phyloP scores from a whole-genome alignment of 2,888 invertebrate species.

The Synergus japonicus region DNA sequence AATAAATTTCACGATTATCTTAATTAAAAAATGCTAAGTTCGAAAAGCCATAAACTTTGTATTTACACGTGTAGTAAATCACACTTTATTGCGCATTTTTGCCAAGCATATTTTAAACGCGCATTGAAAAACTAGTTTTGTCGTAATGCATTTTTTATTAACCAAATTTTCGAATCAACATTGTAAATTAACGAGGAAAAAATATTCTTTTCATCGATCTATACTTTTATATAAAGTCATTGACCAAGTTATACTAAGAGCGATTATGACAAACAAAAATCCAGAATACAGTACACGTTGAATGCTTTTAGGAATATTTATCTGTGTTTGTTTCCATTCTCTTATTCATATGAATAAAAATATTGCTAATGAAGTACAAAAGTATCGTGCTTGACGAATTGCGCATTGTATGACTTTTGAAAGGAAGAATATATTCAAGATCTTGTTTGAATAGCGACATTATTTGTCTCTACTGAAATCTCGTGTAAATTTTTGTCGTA shows the following conservation, averaged over 20 bases:
- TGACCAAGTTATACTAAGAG: no score
- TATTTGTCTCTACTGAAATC: neutral
- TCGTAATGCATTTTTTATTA: conserved; percentile 7
- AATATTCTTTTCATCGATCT: no score
- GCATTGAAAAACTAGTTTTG: neutral
- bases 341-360: neutral
- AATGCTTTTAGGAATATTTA: no score
- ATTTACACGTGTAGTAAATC: neutral
- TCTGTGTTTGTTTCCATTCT: neutral
- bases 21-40: conserved; percentile 6
- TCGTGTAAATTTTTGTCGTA: neutral
- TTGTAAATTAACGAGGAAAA: neutral
- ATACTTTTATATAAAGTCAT: no score
- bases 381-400: neutral
- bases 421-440: neutral
- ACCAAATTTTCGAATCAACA: neutral
- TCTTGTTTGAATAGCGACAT: neutral
- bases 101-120: neutral
- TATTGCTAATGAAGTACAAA: neutral
- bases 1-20: conserved; percentile 4
- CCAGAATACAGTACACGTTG: neutral
- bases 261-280: neutral
- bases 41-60: conserved; percentile 9
- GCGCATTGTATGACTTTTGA: neutral
- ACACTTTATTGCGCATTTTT: conserved; percentile 17